Evolutionary conservation across 2,888 invertebrate genomes (phyloP), one percentile per base, ranked within the genome.

Genomic region (Sphaeridia pumilis): DNA sequence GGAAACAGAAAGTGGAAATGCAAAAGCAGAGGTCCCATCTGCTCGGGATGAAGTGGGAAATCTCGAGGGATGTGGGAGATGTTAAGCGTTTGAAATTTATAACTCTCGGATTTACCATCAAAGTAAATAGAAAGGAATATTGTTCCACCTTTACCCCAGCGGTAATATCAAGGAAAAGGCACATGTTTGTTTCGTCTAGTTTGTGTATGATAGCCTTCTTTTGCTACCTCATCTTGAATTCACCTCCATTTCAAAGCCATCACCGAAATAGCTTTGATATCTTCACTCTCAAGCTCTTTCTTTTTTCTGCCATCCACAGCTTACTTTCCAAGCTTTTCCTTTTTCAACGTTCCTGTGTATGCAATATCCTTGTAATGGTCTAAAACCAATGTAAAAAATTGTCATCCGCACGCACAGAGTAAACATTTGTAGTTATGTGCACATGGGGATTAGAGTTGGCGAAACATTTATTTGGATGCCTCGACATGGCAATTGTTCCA

Each of bases 11-110:
- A n/a, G 44, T 45, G 14, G 49, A 24, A 21, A n/a, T 21, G 35
- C n/a, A n/a, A 26, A 35, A 28, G 35, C 41, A 22, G 44, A 41
- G 60, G 61, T 58, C 61, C 60, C 64, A 61, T 62, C 61, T 62
- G 61, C 50, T 59, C 55, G 53, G 61, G 61, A 64, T 64, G 64
- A 62, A 64, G 64, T 64, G 64, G 59, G 59, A 58, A 57, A 50
- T 60, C 64, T 58, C 61, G 28, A 24, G 61, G 59, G 64, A 60
- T 55, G 54, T 53, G 46, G 44, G 55, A 58, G 63, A 56, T 60
- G 59, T 63, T 58, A 53, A 61, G 61, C 61, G 63, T 59, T 63
- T 59, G 63, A 61, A 63, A 63, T 63, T 63, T 63, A 63, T 63
- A 63, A 63, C 63, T 63, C 61, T 54, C 47, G 61, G 61, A 61